phyloP scores from a whole-genome alignment of 2,113 vertebrate genomes.

The crab-eating macaque (Macaca fascicularis) region DNA sequence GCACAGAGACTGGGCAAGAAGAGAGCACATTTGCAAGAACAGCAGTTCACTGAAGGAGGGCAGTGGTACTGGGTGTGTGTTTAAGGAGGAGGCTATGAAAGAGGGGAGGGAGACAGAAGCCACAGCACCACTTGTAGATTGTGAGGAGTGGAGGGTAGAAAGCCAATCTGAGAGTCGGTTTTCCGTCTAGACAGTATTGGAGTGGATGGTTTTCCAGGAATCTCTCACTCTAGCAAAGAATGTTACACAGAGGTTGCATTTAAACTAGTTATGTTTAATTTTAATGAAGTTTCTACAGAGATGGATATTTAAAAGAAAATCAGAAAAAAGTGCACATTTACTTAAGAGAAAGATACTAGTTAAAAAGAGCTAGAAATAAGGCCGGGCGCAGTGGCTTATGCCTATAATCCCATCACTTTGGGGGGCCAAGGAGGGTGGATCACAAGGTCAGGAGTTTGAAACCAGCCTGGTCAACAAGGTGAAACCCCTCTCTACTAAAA shows the following conservation, averaged over 20 bases:
- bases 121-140: rapidly evolving
- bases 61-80: not conserved
- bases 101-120: not conserved
- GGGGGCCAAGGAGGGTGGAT: too few relatives aligned
- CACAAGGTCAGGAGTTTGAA: too few relatives aligned
- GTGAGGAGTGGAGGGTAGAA: not conserved
- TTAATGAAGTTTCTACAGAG: not conserved
- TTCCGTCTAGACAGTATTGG: not conserved
- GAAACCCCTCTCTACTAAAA: too few relatives aligned
- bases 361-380: not conserved
- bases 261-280: not conserved
- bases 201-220: not conserved
- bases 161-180: not conserved
- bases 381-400: rapidly evolving
- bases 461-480: too few relatives aligned
- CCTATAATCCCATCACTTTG: too few relatives aligned
- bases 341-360: not conserved
- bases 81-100: rapidly evolving
- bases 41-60: not conserved
- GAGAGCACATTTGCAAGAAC: not conserved
- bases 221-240: not conserved
- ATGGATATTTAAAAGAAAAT: not conserved
- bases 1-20: not conserved
- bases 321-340: not conserved
- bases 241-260: not conserved